These are phyloP conservation scores for Notothenia coriiceps DNA, from an alignment of 2,113 vertebrate species.

Conservation along the genomic window DNA sequence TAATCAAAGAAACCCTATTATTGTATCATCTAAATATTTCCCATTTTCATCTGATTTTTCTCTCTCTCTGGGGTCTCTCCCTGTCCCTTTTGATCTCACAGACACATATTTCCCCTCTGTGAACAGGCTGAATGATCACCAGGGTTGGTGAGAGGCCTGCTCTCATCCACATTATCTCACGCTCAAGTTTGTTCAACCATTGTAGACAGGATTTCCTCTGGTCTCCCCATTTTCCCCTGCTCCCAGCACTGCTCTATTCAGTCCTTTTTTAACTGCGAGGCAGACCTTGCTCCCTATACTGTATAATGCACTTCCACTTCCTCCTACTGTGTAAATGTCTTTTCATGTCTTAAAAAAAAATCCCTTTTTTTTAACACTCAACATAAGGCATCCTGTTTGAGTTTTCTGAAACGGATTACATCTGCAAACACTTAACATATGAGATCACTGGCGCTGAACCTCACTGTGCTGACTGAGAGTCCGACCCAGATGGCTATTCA, in stretches of 20 bases:
- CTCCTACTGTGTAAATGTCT: background rate
- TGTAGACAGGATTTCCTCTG: constrained; percentile 80
- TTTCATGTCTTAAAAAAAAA: background rate
- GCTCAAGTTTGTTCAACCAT: constrained; percentile 72
- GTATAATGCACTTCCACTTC: constrained; percentile 3
- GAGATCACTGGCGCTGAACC: background rate
- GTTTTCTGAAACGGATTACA: background rate
- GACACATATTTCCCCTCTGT: constrained; percentile 41
- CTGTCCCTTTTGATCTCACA: constrained; percentile 1
- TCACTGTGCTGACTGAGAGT: constrained; percentile 19
- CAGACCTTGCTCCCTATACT: background rate
- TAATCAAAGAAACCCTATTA: background rate
- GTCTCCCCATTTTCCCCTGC: constrained; percentile 39
- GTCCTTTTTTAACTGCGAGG: constrained; percentile 21
- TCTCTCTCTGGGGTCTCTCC: constrained; percentile 4
- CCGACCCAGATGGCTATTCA: constrained; percentile 41
- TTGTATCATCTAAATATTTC: constrained; percentile 5
- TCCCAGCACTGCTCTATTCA: constrained; percentile 35
- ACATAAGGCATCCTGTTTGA: constrained; percentile 5
- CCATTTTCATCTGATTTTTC: constrained; percentile 8
- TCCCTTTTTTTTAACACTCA: background rate
- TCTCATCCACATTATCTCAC: constrained; percentile 62
- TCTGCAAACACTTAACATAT: constrained; percentile 24
- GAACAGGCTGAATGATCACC: constrained; percentile 56
- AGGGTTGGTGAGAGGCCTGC: constrained; percentile 41